These are phyloP conservation scores for Clostera curtula DNA, from an alignment of 2,888 invertebrate species.

Conservation along the genomic window DNA sequence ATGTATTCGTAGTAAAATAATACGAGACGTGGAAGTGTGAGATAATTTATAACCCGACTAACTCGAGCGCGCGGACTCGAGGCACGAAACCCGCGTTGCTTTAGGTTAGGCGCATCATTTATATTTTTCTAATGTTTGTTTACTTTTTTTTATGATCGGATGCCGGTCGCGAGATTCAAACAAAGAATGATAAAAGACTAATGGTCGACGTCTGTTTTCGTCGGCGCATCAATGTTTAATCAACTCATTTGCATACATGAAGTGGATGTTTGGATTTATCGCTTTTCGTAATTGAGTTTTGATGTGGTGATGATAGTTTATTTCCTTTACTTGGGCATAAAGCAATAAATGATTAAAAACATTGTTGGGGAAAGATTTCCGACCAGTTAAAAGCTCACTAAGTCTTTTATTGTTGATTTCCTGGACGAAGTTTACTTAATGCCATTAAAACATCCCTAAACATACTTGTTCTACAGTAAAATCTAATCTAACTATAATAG, in stretches of 20 bases:
- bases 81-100: conserved; percentile 54
- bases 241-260: conserved; percentile 57
- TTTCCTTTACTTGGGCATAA: conserved; percentile 40
- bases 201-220: conserved; percentile 60
- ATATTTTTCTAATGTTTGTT: conserved; percentile 70
- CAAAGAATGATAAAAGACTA: conserved; percentile 68
- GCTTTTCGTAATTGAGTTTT: conserved; percentile 47
- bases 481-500: no score
- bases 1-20: conserved; percentile 66
- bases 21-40: conserved; percentile 58
- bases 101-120: conserved; percentile 69
- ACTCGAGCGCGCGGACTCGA: conserved; percentile 47
- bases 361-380: conserved; percentile 23
- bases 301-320: conserved; percentile 45
- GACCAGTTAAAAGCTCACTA: conserved; percentile 12
- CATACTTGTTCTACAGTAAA: no score
- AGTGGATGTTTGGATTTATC: conserved; percentile 53
- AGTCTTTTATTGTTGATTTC: no score
- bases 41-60: conserved; percentile 65
- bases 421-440: no score
- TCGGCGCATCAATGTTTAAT: conserved; percentile 62
- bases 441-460: no score
- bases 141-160: conserved; percentile 56
- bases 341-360: conserved; percentile 37
- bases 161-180: conserved; percentile 56